Percentiles rank a stretch among this genome's conserved stretches.
phyloP scores from a whole-genome alignment of 2,888 invertebrate genomes.

The Sarcophaga rosellei region DNA sequence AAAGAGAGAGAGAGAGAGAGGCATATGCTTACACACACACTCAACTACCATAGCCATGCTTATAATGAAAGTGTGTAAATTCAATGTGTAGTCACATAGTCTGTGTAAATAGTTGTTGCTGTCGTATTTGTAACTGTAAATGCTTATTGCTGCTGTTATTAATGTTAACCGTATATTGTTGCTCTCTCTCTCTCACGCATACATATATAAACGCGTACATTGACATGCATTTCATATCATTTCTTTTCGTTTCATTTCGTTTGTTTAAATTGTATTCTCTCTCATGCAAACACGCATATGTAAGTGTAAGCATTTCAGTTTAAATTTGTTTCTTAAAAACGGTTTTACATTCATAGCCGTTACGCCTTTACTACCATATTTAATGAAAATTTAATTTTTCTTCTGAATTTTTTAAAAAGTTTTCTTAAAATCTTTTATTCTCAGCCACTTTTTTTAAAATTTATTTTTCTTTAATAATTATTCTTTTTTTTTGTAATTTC shows the following conservation, averaged over 20 bases:
- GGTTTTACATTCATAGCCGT: too few species aligned
- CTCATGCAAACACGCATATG: neutral
- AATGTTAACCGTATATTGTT: constrained; percentile 6
- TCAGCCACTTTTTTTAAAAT: too few species aligned
- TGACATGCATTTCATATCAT: constrained; percentile 39
- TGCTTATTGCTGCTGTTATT: constrained; percentile 11
- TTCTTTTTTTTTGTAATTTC: neutral
- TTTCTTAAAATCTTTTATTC: too few species aligned
- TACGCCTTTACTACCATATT: too few species aligned
- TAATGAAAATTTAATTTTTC: too few species aligned
- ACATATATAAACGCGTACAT: constrained; percentile 35
- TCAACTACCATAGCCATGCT: neutral
- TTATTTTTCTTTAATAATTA: too few species aligned
- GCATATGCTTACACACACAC: neutral
- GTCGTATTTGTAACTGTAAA: neutral
- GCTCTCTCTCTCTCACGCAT: too few species aligned
- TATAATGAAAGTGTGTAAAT: constrained; percentile 7
- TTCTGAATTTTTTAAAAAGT: too few species aligned
- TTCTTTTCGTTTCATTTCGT: neutral
- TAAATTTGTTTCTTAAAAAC: too few species aligned
- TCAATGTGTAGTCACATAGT: neutral
- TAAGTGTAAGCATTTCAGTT: too few species aligned
- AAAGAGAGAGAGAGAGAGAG: constrained; percentile 53
- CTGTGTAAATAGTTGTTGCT: neutral
- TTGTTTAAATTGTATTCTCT: neutral